Evolutionary conservation across 2,113 vertebrate genomes (phyloP), one percentile per base, ranked within the genome.

Genomic region (Menura novaehollandiae): DNA sequence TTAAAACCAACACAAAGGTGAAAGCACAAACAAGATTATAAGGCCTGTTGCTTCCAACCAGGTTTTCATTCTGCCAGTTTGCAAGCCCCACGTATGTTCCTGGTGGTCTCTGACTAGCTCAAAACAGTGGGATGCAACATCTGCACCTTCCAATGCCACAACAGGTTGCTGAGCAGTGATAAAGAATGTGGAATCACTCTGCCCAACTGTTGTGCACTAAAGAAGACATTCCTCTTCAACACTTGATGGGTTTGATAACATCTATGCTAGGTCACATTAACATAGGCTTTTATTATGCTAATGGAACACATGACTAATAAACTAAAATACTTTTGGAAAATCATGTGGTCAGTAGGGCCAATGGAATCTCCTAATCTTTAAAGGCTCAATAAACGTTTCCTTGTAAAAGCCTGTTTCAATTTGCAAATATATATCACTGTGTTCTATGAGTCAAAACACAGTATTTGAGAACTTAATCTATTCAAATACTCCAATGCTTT

Each of bases 231-330:
- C 8, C 37, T 89, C 44, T 88, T 44, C 46, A 75, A 91, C 47
- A 66, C 52, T 76, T 8, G 11, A 82, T 13, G 46, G 11, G 28
- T 51, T 73, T 95, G 89, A 95, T 88, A 93, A 92, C 93, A 93
- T 89, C 75, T 96, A 86, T 89, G 49, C 91, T 89, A 75, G 85
- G 91, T 93, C 94, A 97, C 67, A 77, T 49, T 95, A 97, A 96
- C 88, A 94, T 39, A 73, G 68, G 52, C 27, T 96, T 96, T 90
- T 81, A 95, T 83, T 88, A 85, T 74, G 88, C 41, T 91, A 93
- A 94, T 91, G 37, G 52, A 58, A 94, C 55, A 44, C n/a, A 47
- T 90, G 85, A 89, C 73, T 94, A 85, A 92, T 88, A 82, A 93
- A 86, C 16, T 43, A 47, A 76, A 91, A 77, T 87, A 95, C 80